Base-by-base conservation (phyloP, 2,113 vertebrate genomes). In the Craseonycteris thonglongyai region DNA sequence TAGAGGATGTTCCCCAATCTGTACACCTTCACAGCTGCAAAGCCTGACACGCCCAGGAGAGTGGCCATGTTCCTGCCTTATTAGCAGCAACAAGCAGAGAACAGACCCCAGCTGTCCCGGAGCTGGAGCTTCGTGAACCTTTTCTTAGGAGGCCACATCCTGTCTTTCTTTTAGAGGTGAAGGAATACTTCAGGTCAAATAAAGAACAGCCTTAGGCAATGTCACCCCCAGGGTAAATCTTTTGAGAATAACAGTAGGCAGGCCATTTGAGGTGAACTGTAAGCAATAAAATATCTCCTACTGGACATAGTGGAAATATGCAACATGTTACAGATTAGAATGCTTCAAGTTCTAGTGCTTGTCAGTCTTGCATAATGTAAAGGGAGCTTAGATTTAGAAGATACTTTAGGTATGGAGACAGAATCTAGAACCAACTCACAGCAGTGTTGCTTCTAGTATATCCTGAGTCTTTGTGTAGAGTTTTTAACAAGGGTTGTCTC, bases 61-160 rank as follows among this genome's bases (percentile, higher is more conserved):
- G 18, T 14, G 71, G 66, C 28, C 80, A 30, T 84, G 61, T 65
- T 51, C n/a, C 33, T 51, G 38, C 1, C 88, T 59, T 59, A 89
- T 54, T 97, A 96, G 92, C 95, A 88, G 81, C 1, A 2, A 78
- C 26, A 74, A 49, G 45, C 65, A 45, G 51, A 79, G 86, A 87
- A 72, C 78, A 71, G 63, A 76, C 61, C 6, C 81, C 97, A 97
- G 97, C 96, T 97, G 96, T 42, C 51, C n/a, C 26, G 24, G 33
- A 71, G 19, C 54, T 86, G 88, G 35, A 65, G 63, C 78, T 89
- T 72, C 33, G 11, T 61, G 85, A 97, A 82, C 93, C 81, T 63
- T 96, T 92, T 96, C 80, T 85, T 97, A 21, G 96, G 69, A 94
- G 94, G 96, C 82, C 85, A 96, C 74, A 97, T 97, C 95, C 96